Evolutionary conservation across 53 echinoderm and acorn worm species (phyloP).

Genomic region (Temnopleurus reevesii): DNA sequence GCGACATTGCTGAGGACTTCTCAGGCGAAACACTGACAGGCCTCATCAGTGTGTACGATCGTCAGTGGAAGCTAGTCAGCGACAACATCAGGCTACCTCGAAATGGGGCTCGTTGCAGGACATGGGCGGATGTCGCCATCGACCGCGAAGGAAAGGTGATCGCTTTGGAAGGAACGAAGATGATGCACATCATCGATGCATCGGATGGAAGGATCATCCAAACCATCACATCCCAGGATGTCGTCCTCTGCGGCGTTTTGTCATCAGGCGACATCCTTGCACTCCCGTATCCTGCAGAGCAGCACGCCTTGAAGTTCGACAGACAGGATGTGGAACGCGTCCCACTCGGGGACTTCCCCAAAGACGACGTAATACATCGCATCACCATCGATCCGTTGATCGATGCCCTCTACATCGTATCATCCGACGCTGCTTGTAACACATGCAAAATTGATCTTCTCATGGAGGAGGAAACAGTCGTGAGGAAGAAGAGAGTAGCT

Average conservation of each 20-base stretch:
- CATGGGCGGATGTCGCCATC: not conserved
- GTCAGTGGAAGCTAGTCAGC: not conserved
- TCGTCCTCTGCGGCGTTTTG: not conserved
- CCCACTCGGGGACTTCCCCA: not conserved
- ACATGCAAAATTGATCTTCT: not conserved
- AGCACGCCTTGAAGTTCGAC: not conserved
- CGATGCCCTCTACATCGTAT: conserved; percentile 24
- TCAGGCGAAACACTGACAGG: not conserved
- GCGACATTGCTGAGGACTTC: not conserved
- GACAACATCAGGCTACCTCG: not conserved
- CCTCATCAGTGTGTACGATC: conserved; percentile 8
- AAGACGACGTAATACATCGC: not conserved
- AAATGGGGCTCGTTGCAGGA: not conserved
- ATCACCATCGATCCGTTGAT: not conserved
- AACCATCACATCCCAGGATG: not conserved
- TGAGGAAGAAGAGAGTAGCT: not conserved
- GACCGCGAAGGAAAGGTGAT: not conserved
- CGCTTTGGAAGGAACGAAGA: not conserved
- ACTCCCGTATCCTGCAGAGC: not conserved
- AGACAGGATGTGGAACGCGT: not conserved
- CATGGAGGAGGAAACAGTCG: no score
- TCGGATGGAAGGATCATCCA: not conserved
- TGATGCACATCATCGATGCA: conserved; percentile 13
- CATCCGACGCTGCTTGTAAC: not conserved
- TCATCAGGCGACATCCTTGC: not conserved